Evolutionary conservation across 2,888 invertebrate species (phyloP).

Genomic region (Fragum sueziense): DNA sequence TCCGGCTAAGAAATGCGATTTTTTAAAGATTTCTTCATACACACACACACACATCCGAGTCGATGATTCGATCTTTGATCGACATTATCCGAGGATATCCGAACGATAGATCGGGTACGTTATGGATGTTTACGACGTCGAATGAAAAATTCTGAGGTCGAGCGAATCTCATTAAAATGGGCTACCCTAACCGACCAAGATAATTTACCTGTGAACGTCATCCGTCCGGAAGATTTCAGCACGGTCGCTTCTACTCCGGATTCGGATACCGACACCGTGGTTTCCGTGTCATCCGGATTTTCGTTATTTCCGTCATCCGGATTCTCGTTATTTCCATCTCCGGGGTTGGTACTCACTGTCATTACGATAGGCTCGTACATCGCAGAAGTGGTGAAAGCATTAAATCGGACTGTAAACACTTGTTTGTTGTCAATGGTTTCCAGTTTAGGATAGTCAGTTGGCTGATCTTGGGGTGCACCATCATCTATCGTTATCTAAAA

Average conservation of each 20-base stretch:
- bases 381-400: constrained; percentile 25
- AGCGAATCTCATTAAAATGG: too few species aligned
- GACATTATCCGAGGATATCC: too few species aligned
- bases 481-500: constrained; percentile 5
- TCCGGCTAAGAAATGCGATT: too few species aligned
- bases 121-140: too few species aligned
- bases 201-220: constrained; percentile 1
- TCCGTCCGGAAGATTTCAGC: constrained; percentile 21
- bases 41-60: too few species aligned
- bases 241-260: neutral
- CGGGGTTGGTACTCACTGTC: neutral
- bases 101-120: too few species aligned
- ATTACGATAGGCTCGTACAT: constrained; percentile 39
- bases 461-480: constrained; percentile 2
- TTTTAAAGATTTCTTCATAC: too few species aligned
- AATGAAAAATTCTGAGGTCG: too few species aligned
- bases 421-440: neutral
- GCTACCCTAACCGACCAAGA: too few species aligned
- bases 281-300: neutral
- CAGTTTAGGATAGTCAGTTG: constrained; percentile 29
- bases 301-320: neutral
- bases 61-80: too few species aligned
- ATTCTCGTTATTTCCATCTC: neutral
- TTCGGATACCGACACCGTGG: neutral
- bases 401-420: constrained; percentile 33